These are phyloP conservation scores for Aleiodes leptofemur DNA, from an alignment of 2,888 invertebrate species.

Conservation along the genomic window DNA sequence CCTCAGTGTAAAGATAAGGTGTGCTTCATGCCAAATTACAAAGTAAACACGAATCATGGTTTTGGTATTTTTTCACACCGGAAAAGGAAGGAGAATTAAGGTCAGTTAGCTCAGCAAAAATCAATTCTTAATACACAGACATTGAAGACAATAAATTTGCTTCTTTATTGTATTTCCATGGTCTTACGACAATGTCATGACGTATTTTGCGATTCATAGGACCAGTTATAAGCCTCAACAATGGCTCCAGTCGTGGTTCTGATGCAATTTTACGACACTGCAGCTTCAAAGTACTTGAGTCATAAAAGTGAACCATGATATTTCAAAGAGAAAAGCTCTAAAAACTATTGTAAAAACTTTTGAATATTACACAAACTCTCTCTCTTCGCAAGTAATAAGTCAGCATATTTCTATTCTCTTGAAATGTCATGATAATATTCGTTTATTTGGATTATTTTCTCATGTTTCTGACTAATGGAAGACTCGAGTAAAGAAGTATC, in stretches of 20 bases:
- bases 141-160: constrained; percentile 53
- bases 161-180: constrained; percentile 47
- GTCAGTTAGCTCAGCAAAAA: constrained; percentile 43
- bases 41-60: neutral
- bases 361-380: constrained; percentile 15
- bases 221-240: constrained; percentile 3
- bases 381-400: neutral
- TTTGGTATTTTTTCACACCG: constrained; percentile 7
- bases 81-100: constrained; percentile 35
- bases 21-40: constrained; percentile 2
- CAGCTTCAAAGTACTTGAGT: constrained; percentile 8
- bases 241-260: neutral
- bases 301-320: constrained; percentile 9
- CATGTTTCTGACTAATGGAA: too few species aligned
- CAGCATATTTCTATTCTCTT: neutral
- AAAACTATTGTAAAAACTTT: constrained; percentile 15
- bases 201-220: constrained; percentile 39
- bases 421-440: neutral
- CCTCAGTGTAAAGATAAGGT: too few species aligned
- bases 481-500: neutral
- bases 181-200: constrained; percentile 30
- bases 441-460: neutral
- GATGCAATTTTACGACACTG: constrained; percentile 35
- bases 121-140: constrained; percentile 53
- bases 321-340: constrained; percentile 6